Evolutionary conservation across 1,140 invertebrate genomes (phyloP).

Genomic region (Diprion similis): DNA sequence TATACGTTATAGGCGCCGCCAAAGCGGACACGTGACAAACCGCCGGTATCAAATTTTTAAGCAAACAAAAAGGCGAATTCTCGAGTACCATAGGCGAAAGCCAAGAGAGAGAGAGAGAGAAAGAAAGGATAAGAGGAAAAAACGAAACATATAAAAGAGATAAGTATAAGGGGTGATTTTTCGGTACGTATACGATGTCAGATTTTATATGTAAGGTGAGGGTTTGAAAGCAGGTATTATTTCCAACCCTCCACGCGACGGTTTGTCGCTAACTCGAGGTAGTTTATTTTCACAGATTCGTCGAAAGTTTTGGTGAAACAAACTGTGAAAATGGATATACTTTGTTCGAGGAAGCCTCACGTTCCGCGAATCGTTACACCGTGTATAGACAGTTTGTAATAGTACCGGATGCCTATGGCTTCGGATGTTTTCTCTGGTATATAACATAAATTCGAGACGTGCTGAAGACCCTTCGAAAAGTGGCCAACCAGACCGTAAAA

Average conservation of each 20-base stretch:
- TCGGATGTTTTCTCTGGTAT: neutral
- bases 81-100: too few relatives aligned
- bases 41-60: too few relatives aligned
- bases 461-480: neutral
- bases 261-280: too few relatives aligned
- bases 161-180: neutral
- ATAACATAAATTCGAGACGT: neutral
- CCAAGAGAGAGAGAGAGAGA: conserved; percentile 4
- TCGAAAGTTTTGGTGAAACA: neutral
- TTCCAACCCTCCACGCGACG: neutral
- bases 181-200: too few relatives aligned
- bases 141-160: neutral
- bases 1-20: too few relatives aligned
- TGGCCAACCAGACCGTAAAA: neutral
- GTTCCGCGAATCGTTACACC: too few relatives aligned
- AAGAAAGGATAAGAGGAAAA: neutral
- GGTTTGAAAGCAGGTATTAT: neutral
- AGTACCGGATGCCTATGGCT: neutral
- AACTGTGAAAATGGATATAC: neutral
- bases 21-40: too few relatives aligned
- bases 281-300: neutral
- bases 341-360: conserved; percentile 1
- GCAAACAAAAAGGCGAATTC: too few relatives aligned
- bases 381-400: too few relatives aligned
- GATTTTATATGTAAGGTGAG: too few relatives aligned